Evolutionary conservation across 1,140 invertebrate species (phyloP).

Genomic region (Drosophila nigrodunni): DNA sequence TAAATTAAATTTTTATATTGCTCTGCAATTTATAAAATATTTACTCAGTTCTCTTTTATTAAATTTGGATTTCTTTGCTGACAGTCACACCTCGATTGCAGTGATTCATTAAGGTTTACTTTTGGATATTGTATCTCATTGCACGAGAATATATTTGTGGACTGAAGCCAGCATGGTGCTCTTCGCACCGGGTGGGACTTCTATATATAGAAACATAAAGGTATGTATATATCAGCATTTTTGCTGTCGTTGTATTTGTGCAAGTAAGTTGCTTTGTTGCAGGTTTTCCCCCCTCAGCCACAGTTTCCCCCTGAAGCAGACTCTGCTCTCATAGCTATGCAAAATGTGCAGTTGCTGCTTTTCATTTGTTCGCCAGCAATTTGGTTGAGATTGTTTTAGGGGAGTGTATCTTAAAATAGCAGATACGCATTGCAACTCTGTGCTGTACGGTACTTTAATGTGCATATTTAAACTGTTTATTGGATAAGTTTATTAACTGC

Average conservation of each 20-base stretch:
- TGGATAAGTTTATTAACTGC: too few relatives aligned
- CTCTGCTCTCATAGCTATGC: slow-evolving; percentile 3
- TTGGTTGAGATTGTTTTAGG: slow-evolving; percentile 43
- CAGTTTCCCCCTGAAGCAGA: slow-evolving; percentile 1
- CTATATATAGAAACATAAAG: slow-evolving; percentile 4
- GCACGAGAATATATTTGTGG: slow-evolving; percentile 47
- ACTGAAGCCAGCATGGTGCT: slow-evolving; percentile 42
- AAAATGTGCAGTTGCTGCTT: slow-evolving; percentile 20
- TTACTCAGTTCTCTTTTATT: slow-evolving; percentile 27
- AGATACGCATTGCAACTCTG: background rate
- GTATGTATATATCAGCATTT: slow-evolving; percentile 7
- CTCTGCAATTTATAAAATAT: slow-evolving; percentile 51
- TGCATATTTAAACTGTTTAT: too few relatives aligned
- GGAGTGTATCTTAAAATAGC: background rate
- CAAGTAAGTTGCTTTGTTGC: slow-evolving; percentile 13
- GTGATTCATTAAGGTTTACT: slow-evolving; percentile 45
- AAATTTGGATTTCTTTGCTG: background rate
- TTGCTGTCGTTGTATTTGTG: background rate
- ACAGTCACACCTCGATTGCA: background rate
- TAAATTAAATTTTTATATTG: slow-evolving; percentile 51
- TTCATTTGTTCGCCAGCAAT: slow-evolving; percentile 47
- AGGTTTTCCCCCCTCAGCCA: background rate
- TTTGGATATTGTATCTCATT: slow-evolving; percentile 42
- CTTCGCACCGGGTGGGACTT: slow-evolving; percentile 1
- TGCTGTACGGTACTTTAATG: background rate